Evolutionary conservation across 2,888 invertebrate genomes (phyloP), one percentile per base, ranked within the genome.

Genomic region (Trissolcus japonicus): DNA sequence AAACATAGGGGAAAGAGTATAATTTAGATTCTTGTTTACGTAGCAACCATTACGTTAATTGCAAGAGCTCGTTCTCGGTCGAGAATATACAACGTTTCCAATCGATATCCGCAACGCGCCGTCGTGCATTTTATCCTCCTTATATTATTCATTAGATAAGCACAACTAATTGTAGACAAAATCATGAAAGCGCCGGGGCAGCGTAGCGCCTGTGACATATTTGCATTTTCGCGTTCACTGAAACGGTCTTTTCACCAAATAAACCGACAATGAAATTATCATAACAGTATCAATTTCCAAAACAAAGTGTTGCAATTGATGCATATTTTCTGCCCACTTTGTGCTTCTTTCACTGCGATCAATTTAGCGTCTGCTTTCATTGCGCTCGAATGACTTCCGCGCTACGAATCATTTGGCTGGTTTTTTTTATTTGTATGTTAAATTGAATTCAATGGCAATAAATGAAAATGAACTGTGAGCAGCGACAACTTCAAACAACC

Each of bases 11-110:
- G 81, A 78, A 77, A 76, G 78, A 80, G 82, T 83, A 82, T 83
- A 84, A 83, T 83, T 83, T 82, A 83, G 77, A 78, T 73, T 78
- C 83, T 83, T 83, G 83, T 83, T 84, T 83, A 82, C 82, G 79
- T 57, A 76, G 77, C 82, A 77, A 78, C 82, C 83, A 84, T 84
- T 84, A 83, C 82, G 81, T 82, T 83, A 83, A 84, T 84, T 84
- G 83, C 83, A 68, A 82, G 76, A 76, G 77, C 80, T 80, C 80
- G 79, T 81, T 82, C 76, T 78, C 80, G 80, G 79, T 81, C 76
- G 81, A 78, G 74, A 80, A 80, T 82, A 80, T 76, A 80, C 68
- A 76, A 67, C 59, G 72, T 69, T 75, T 41, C 53, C 57, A 80
- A 79, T 79, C 80, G 72, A 80, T 80, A 79, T 73, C 66, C 21